Conservation (phyloP, 1,140 invertebrate species). For the Hermetia illucens region DNA sequence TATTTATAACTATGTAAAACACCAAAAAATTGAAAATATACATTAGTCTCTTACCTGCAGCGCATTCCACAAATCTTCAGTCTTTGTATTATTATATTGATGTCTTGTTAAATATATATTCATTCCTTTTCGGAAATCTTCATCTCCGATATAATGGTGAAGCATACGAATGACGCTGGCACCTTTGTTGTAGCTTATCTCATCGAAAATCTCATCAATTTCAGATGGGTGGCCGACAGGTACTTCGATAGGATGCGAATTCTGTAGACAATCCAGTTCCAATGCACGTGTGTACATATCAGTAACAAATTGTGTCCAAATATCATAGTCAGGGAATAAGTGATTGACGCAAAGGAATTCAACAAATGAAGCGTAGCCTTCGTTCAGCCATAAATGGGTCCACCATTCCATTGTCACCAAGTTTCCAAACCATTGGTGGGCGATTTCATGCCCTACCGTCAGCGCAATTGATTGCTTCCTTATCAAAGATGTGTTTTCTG, state of each 20-base stretch:
- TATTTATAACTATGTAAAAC: no score
- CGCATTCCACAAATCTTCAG: constrained; percentile 87
- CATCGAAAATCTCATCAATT: constrained; percentile 91
- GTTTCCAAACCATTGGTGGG: constrained; percentile 77
- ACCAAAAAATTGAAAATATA: no score
- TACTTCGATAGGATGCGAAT: constrained; percentile 83
- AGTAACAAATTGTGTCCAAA: constrained; percentile 85
- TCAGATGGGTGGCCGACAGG: constrained; percentile 78
- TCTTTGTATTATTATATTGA: constrained; percentile 79
- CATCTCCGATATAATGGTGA: constrained; percentile 87
- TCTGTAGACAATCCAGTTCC: constrained; percentile 77
- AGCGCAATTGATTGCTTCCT: constrained; percentile 77
- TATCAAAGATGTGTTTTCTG: constrained; percentile 66
- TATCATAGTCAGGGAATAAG: constrained; percentile 83
- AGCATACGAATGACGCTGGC: constrained; percentile 94
- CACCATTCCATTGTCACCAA: constrained; percentile 87
- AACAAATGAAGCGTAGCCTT: constrained; percentile 84
- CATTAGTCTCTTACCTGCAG: no score
- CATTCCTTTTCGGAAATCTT: constrained; percentile 91
- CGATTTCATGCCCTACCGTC: constrained; percentile 77
- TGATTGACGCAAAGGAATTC: constrained; percentile 77
- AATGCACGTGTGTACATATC: constrained; percentile 68
- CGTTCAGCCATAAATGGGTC: constrained; percentile 79
- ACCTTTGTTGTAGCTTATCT: constrained; percentile 89
- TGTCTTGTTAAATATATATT: constrained; percentile 80